Base-by-base conservation (phyloP, 1,140 invertebrate genomes). In the Delia radicum region DNA sequence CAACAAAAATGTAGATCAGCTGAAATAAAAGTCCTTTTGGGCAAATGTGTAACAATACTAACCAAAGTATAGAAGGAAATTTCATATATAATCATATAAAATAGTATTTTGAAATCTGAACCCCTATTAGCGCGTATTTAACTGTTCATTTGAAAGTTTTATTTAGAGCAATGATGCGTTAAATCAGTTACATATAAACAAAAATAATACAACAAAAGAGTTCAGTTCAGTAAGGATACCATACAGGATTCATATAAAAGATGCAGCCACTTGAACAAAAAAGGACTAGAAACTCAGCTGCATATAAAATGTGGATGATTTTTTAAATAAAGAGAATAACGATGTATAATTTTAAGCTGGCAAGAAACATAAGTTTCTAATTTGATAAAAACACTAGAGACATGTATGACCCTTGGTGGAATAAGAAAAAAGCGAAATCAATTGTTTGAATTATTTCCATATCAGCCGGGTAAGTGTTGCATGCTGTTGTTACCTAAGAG, bases 131-230 rank as follows among this genome's bases (percentile, higher is more conserved):
- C 79, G 80, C 81, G 82, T 83, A 83, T 84, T 84, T 84, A 84
- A 79, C 83, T 84, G 83, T 84, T 84, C 83, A 84, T 84, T 84
- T 84, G 80, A 84, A 84, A 83, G 83, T 84, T 83, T 81, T 82
- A 82, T 82, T 79, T 80, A 65, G 78, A 78, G 80, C 83, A 81
- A 77, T 82, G 83, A 80, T 81, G 82, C 81, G 82, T 84, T 82
- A 84, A 84, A 84, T 84, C 80, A 79, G 24, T 28, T 37, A 72
- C 46, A 71, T 21, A 72, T 42, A 28, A 67, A 12, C n/a, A n/a
- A n/a, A n/a, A n/a, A n/a, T n/a, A n/a, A n/a, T 15, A 46, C 74
- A 69, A 31, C 75, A 26, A 75, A 31, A 12, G 26, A 63, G 26
- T 74, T 74, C 24, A 28, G 26, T 21, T 29, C 55, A 4, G 6